Percentiles rank a stretch among this genome's conserved stretches.
phyloP scores from a whole-genome alignment of 2,113 vertebrate genomes.

The Nipponia nippon region DNA sequence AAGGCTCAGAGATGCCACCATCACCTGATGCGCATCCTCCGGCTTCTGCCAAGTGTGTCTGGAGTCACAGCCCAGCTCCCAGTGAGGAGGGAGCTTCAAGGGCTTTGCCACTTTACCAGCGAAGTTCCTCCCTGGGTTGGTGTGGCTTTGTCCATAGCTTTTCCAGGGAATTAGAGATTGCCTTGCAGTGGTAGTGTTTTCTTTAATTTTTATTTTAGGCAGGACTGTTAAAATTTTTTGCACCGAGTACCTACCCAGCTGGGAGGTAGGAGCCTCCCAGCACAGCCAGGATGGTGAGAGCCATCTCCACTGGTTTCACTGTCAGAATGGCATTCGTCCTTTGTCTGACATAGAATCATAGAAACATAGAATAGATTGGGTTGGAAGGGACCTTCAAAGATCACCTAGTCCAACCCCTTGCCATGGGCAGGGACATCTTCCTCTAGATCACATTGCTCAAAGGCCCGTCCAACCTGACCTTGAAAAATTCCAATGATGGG shows the following conservation, averaged over 20 bases:
- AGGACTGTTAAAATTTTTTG: background rate
- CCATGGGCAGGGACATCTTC: background rate
- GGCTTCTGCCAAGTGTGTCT: background rate
- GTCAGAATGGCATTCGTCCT: background rate
- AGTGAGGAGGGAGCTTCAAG: background rate
- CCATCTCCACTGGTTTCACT: background rate
- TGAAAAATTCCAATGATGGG: background rate
- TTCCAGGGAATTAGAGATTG: background rate
- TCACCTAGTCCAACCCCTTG: background rate
- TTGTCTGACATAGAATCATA: background rate
- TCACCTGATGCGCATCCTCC: rapidly evolving
- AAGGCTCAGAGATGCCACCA: background rate
- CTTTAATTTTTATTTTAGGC: background rate
- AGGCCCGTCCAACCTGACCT: background rate
- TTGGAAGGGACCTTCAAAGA: background rate
- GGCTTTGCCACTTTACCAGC: background rate
- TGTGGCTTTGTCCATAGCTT: background rate
- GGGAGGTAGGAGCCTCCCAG: background rate
- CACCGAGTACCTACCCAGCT: background rate
- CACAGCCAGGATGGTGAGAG: background rate
- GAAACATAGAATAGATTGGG: background rate
- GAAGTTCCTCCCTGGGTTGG: background rate
- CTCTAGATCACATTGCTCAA: background rate
- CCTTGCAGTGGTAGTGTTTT: background rate
- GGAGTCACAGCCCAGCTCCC: background rate